These are phyloP conservation scores for Caenorhabditis wallacei DNA, from an alignment of 2,888 invertebrate species.

Conservation along the genomic window DNA sequence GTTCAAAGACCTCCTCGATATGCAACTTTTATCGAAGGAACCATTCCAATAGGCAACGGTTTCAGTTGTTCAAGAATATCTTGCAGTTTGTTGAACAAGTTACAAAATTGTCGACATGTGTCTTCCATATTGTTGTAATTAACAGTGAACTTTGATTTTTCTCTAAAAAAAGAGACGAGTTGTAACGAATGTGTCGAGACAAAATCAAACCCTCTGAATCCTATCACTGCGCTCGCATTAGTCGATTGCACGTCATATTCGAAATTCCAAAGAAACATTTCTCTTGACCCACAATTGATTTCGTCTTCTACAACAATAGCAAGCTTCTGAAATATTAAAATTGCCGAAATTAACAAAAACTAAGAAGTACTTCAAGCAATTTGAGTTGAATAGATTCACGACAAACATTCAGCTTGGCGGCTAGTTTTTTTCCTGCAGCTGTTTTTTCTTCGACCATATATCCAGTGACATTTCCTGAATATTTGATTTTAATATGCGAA, in stretches of 20 bases:
- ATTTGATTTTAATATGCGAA: not conserved
- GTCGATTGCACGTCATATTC: not conserved
- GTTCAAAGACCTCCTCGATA: constrained; percentile 28
- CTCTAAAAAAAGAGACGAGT: constrained; percentile 1
- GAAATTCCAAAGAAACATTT: constrained; percentile 57
- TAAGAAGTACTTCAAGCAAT: constrained; percentile 8
- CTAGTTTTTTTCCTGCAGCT: constrained; percentile 6
- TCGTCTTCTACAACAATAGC: constrained; percentile 45
- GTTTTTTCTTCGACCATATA: constrained; percentile 25
- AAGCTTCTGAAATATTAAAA: constrained; percentile 42
- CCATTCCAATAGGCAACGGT: constrained; percentile 31
- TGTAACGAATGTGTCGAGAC: not conserved
- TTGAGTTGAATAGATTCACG: constrained; percentile 6
- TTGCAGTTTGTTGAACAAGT: constrained; percentile 31
- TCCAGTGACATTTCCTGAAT: constrained; percentile 37
- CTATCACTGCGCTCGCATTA: constrained; percentile 18
- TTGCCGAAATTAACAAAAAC: not conserved
- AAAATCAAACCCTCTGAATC: constrained; percentile 15
- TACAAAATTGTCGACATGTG: constrained; percentile 44
- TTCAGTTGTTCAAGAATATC: constrained; percentile 1
- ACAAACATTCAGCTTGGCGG: not conserved
- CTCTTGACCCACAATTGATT: constrained; percentile 7
- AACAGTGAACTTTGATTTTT: constrained; percentile 25
- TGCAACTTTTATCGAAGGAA: constrained; percentile 48
- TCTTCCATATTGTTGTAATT: constrained; percentile 36